phyloP scores from a whole-genome alignment of 1,140 invertebrate genomes.

The Geopemphigus sp. region DNA sequence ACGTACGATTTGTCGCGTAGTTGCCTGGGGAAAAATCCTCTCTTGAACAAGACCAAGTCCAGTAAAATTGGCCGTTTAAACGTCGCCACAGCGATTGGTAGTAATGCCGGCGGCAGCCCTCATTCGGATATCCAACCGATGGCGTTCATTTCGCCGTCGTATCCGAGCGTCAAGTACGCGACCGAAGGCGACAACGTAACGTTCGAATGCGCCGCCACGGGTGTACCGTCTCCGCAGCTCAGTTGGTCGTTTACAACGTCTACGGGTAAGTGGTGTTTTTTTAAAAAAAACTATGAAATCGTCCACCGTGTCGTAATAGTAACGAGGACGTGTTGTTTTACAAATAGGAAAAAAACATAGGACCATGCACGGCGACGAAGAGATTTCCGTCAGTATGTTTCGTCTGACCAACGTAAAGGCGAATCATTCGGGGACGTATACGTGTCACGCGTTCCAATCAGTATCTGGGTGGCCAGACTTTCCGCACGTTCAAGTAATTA shows the following conservation, averaged over 20 bases:
- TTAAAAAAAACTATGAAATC: not conserved
- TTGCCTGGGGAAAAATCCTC: not conserved
- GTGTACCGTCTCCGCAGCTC: conserved; percentile 48
- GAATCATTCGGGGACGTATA: conserved; percentile 51
- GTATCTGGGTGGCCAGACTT: conserved; percentile 44
- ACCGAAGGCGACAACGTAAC: conserved; percentile 35
- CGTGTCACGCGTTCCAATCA: conserved; percentile 50
- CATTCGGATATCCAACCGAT: not conserved
- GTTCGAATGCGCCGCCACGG: conserved; percentile 51
- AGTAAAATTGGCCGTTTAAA: conserved; percentile 1
- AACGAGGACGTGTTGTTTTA: too few species aligned
- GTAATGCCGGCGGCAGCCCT: not conserved
- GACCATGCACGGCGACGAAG: not conserved
- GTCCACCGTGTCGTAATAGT: too few species aligned
- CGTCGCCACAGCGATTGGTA: not conserved
- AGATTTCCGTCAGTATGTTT: conserved; percentile 10
- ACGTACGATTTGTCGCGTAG: not conserved
- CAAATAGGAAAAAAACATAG: conserved; percentile 15
- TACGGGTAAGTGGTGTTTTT: conserved; percentile 49
- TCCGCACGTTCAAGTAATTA: not conserved
- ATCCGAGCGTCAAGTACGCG: not conserved
- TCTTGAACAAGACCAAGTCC: conserved; percentile 1
- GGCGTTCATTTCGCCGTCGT: not conserved
- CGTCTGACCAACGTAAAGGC: conserved; percentile 19
- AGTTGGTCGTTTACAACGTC: conserved; percentile 50